Conservation (phyloP, 2,113 vertebrate genomes). For the Trinectes maculatus region DNA sequence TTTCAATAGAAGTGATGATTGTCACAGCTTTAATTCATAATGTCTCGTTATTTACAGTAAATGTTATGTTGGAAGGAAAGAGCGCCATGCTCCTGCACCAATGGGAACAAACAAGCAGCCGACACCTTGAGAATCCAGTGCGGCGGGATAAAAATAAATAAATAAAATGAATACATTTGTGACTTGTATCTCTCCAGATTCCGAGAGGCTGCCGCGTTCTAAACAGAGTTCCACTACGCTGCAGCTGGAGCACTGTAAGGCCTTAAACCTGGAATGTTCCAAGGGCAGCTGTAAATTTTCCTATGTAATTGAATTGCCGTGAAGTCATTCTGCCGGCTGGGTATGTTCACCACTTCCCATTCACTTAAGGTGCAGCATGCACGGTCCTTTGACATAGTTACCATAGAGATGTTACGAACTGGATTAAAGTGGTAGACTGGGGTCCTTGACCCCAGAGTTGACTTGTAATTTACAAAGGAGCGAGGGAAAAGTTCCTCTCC, state of each 20-base stretch:
- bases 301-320: slow-evolving; percentile 63
- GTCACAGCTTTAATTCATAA: background rate
- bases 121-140: background rate
- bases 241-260: slow-evolving; percentile 27
- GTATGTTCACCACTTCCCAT: slow-evolving; percentile 49
- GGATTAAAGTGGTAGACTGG: slow-evolving; percentile 59
- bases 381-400: slow-evolving; percentile 67
- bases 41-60: too few species aligned
- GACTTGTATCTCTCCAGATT: background rate
- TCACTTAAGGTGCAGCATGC: slow-evolving; percentile 50
- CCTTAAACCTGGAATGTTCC: slow-evolving; percentile 49
- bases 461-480: slow-evolving; percentile 69
- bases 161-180: too few species aligned
- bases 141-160: background rate
- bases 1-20: slow-evolving; percentile 4
- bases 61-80: background rate
- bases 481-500: slow-evolving; percentile 56
- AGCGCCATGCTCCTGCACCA: background rate
- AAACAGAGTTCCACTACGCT: slow-evolving; percentile 1
- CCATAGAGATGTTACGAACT: slow-evolving; percentile 74
- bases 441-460: slow-evolving; percentile 74
- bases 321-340: slow-evolving; percentile 62
- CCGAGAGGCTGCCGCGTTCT: background rate
- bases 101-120: background rate
- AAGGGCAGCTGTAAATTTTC: slow-evolving; percentile 65